A percentile compares a stretch with the other conserved stretches of the same genome.
phyloP scores from a whole-genome alignment of 2,113 vertebrate genomes.

The Daubentonia madagascariensis region DNA sequence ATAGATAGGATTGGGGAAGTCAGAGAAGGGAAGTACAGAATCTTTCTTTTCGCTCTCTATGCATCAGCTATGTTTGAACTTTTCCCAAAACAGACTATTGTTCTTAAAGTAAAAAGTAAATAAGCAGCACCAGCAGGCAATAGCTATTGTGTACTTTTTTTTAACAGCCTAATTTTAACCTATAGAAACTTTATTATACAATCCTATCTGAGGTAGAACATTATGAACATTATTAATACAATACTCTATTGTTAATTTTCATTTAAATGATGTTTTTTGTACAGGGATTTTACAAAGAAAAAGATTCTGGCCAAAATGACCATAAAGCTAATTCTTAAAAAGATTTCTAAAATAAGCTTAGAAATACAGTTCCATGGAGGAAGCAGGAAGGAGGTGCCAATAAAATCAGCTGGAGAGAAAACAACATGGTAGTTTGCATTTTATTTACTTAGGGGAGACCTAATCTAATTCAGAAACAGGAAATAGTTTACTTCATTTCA shows the following conservation, averaged over 20 bases:
- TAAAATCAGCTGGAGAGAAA: conserved; percentile 15
- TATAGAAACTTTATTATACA: background rate
- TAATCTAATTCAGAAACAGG: background rate
- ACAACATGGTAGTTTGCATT: background rate
- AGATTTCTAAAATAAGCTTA: conserved; percentile 9
- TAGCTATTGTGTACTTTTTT: background rate
- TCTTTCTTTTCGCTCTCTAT: background rate
- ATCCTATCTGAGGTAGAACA: background rate
- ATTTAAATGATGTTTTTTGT: background rate
- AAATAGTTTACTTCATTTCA: conserved; percentile 34
- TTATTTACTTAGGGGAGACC: background rate
- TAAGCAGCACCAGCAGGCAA: background rate
- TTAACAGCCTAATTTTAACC: background rate
- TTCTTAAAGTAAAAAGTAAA: conserved; percentile 12
- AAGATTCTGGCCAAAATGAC: background rate
- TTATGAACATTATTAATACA: background rate
- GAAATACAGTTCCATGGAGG: background rate
- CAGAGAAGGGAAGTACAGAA: background rate
- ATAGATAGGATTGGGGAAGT: background rate
- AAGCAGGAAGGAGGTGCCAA: background rate
- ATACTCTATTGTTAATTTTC: background rate
- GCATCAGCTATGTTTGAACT: background rate
- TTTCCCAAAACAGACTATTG: background rate
- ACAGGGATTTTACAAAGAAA: background rate
- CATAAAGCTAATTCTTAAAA: conserved; percentile 3